Conservation (phyloP, 2,888 invertebrate species). For the Asteroscopus sphinx region DNA sequence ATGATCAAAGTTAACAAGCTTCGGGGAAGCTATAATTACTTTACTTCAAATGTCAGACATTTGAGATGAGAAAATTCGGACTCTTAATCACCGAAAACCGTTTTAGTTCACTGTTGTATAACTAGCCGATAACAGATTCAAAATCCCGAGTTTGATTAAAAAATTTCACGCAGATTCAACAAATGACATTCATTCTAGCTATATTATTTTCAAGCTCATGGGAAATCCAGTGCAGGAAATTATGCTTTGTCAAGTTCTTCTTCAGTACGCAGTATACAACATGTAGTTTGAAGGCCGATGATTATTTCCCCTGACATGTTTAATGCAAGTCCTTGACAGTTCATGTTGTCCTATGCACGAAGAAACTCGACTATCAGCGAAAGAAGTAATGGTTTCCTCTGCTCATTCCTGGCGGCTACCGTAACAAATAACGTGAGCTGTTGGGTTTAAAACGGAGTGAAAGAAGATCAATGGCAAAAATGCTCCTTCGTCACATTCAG, state of each 20-base stretch:
- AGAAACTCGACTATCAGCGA: too few species aligned
- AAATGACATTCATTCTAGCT: constrained; percentile 20
- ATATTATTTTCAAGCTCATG: constrained; percentile 47
- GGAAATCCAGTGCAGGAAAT: constrained; percentile 62
- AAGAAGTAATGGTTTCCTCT: too few species aligned
- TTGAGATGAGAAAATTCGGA: constrained; percentile 6
- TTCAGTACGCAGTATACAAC: constrained; percentile 16
- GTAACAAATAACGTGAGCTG: too few species aligned
- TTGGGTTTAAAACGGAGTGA: too few species aligned
- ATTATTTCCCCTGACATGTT: constrained; percentile 55
- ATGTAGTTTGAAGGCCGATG: constrained; percentile 51
- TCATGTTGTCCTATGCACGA: too few species aligned
- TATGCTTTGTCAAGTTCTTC: constrained; percentile 57
- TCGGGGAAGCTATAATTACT: constrained; percentile 6
- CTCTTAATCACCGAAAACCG: constrained; percentile 7
- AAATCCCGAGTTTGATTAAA: constrained; percentile 2
- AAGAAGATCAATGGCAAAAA: too few species aligned
- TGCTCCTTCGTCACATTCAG: too few species aligned
- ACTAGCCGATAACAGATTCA: constrained; percentile 2
- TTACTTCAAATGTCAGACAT: constrained; percentile 6
- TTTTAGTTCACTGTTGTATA: neutral
- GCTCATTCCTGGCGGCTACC: too few species aligned
- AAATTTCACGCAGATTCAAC: constrained; percentile 16
- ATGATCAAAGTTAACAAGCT: constrained; percentile 10
- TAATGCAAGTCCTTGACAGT: constrained; percentile 14